A percentile compares a stretch with the other conserved stretches of the same genome.
Evolutionary conservation across 2,888 invertebrate genomes (phyloP).

Genomic region (Eupeodes luniger): DNA sequence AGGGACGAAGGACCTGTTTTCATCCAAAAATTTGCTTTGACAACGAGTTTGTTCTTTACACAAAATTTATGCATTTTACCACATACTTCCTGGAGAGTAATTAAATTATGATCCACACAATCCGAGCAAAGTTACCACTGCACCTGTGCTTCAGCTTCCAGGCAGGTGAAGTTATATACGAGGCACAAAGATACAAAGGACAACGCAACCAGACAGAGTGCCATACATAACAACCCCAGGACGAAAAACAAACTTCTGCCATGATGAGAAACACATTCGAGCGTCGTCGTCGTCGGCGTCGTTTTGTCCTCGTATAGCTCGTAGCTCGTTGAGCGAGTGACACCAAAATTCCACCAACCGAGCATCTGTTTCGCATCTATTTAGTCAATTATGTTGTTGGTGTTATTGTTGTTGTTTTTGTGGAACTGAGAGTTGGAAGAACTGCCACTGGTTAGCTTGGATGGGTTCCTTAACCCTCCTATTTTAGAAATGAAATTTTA

Average conservation of each 20-base stretch:
- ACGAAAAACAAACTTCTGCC: constrained; percentile 59
- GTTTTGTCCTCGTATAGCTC: no score
- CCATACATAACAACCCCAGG: constrained; percentile 27
- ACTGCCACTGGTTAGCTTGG: neutral
- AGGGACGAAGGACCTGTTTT: neutral
- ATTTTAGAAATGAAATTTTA: constrained; percentile 66
- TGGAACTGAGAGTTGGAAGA: neutral
- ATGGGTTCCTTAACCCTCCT: constrained; percentile 54
- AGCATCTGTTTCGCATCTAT: constrained; percentile 72
- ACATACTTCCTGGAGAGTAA: constrained; percentile 65
- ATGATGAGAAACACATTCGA: constrained; percentile 15
- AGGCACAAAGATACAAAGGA: constrained; percentile 43
- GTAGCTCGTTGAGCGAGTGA: constrained; percentile 3
- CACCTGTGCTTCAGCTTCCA: constrained; percentile 57
- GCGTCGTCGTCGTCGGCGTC: no score
- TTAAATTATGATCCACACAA: constrained; percentile 75
- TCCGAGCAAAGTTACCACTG: constrained; percentile 63
- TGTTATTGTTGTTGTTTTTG: constrained; percentile 15
- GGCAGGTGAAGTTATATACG: constrained; percentile 3
- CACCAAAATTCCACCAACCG: constrained; percentile 53
- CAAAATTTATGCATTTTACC: constrained; percentile 50
- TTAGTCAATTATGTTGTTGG: constrained; percentile 62
- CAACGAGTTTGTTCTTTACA: constrained; percentile 22
- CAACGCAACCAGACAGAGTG: constrained; percentile 8
- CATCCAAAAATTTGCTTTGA: constrained; percentile 6